Evolutionary conservation across 2,797 vertebrate genomes (phyloP).

Genomic region (Onychomys torridus): DNA sequence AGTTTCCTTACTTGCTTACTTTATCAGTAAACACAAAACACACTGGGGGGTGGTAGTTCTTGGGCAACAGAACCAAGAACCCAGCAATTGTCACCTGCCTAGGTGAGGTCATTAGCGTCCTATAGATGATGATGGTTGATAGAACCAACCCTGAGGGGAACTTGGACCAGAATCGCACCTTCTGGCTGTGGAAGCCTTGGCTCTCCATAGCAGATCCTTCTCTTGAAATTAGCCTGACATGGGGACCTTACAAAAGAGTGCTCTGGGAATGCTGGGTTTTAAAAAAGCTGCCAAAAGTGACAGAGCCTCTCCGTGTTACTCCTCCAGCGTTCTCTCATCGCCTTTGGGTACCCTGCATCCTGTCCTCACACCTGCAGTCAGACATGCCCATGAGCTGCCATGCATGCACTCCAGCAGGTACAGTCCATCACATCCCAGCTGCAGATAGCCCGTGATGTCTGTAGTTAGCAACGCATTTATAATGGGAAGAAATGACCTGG

Average conservation of each 20-base stretch:
- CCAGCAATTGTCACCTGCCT: neutral
- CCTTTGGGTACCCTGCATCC: neutral
- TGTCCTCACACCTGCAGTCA: neutral
- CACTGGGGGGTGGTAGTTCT: neutral
- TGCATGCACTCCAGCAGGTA: fast-evolving
- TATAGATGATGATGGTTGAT: neutral
- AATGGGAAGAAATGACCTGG: neutral
- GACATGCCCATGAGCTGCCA: too few species aligned
- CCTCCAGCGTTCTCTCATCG: neutral
- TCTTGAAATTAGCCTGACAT: neutral
- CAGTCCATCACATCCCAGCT: neutral
- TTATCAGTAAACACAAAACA: neutral
- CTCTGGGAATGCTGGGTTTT: neutral
- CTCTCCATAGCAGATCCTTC: neutral
- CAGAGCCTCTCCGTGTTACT: too few species aligned
- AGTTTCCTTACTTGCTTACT: neutral
- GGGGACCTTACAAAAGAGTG: neutral
- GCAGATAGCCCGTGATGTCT: neutral
- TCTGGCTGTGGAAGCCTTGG: neutral
- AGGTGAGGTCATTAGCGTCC: neutral
- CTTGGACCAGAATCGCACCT: neutral
- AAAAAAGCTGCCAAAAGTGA: neutral
- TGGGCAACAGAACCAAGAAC: neutral
- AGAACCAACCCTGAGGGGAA: neutral
- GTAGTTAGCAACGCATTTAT: neutral